Base-by-base conservation (phyloP, 53 echinoderm and acorn worm genomes). In the Temnopleurus reevesii region DNA sequence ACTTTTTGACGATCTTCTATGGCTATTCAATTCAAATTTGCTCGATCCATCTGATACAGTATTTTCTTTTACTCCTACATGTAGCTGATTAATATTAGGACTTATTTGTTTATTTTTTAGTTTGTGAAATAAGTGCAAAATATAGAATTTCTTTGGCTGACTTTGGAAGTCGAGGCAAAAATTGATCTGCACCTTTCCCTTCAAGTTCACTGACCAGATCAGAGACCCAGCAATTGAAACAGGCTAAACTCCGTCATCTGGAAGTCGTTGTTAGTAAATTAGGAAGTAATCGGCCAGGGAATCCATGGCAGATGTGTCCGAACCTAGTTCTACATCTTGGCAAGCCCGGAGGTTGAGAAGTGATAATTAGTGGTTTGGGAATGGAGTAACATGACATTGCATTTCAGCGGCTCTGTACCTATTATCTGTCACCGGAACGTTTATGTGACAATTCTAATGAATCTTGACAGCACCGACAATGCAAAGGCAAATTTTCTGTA, bases 211-310 rank as follows among this genome's bases (percentile, higher is more conserved):
- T 71, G 71, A 41, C 71, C 71, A 38, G 23, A 41, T 43, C 38
- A 21, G 7, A 43, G 71, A 71, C 41, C 41, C 23, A 8, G 9
- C 9, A 15, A 71, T 71, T 41, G n/a, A 21, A n/a, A 71, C 12
- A 23, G 41, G 41, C 71, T 71, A 38, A n/a, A 71, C 71, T 71
- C 71, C 41, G n/a, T 71, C 71, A 71, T 71, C 38, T 71, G 71
- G 71, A 43, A 71, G 71, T 71, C 41, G 23, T 71, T 71, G 71
- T 71, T 36, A 71, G 71, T 71, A 71, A 65, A 71, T 71, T 71
- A 71, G 71, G 71, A 71, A 71, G 71, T 71, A 71, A 71, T 71
- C 36, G 71, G 71, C 36, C 71, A 71, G 71, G 71, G 71, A 71
- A 71, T 18, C 71, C 21, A 41, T 27, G 5, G 8, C 71, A 71